phyloP scores from a whole-genome alignment of 2,113 vertebrate genomes.

The Syngnathus scovelli region DNA sequence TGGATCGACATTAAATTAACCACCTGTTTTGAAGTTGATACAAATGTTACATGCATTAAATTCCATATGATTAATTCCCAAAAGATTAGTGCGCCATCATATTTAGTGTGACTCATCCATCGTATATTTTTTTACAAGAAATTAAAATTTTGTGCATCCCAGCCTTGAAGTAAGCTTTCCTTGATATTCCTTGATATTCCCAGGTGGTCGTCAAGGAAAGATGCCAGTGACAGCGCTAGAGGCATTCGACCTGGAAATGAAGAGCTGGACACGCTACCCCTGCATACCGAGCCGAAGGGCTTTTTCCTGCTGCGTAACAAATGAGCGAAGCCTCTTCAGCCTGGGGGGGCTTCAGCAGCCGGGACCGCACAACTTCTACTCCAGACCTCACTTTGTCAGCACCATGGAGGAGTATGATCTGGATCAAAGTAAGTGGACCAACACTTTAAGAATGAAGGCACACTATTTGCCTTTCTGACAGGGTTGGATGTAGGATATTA shows the following conservation, averaged over 20 bases:
- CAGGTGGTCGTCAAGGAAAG: constrained; percentile 95
- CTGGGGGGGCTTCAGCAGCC: constrained; percentile 95
- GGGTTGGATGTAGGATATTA: too few species aligned
- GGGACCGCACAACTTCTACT: constrained; percentile 97
- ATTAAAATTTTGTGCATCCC: not conserved
- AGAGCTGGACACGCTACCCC: constrained; percentile 88
- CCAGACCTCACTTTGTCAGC: constrained; percentile 95
- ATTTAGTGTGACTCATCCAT: not conserved
- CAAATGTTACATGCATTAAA: not conserved
- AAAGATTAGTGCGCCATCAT: not conserved
- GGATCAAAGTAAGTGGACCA: constrained; percentile 77
- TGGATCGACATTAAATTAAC: not conserved
- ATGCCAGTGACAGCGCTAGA: constrained; percentile 92
- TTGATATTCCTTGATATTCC: not conserved
- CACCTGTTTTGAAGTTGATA: not conserved
- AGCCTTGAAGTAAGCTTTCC: not conserved
- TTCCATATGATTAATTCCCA: not conserved
- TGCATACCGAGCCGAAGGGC: constrained; percentile 91
- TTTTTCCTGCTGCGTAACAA: constrained; percentile 85
- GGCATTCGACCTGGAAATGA: constrained; percentile 89
- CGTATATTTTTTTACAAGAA: not conserved
- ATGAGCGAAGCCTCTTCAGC: constrained; percentile 82
- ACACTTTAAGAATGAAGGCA: not conserved
- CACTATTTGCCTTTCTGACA: not conserved
- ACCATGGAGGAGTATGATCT: constrained; percentile 93